phyloP scores from a whole-genome alignment of 2,888 invertebrate genomes.

The Spicauda simplicius region DNA sequence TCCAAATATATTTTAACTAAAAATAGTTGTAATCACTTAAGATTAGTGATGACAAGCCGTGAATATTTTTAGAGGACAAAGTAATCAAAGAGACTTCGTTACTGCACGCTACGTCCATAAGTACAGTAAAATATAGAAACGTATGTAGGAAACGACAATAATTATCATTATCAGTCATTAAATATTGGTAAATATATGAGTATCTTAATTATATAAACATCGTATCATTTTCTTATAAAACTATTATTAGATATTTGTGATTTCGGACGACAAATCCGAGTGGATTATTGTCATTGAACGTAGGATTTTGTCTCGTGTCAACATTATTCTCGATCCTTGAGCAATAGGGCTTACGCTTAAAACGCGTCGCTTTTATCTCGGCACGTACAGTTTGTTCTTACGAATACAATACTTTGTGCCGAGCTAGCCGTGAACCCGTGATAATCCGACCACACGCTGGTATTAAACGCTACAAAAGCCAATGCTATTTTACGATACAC shows the following conservation, averaged over 20 bases:
- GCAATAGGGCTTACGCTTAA: slow-evolving; percentile 11
- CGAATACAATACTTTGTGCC: not conserved
- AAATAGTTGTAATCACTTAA: too few relatives aligned
- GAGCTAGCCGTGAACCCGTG: not conserved
- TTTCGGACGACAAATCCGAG: not conserved
- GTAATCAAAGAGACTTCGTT: too few relatives aligned
- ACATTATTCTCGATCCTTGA: slow-evolving; percentile 10
- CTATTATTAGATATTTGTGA: not conserved
- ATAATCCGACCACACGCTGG: not conserved
- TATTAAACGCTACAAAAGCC: slow-evolving; percentile 6
- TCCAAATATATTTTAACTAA: too few relatives aligned
- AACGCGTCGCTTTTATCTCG: not conserved
- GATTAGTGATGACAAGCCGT: too few relatives aligned
- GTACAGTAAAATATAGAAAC: too few relatives aligned
- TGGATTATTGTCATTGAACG: not conserved
- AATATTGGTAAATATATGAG: too few relatives aligned
- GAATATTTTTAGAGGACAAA: too few relatives aligned
- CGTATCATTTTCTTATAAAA: too few relatives aligned
- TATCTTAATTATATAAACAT: too few relatives aligned
- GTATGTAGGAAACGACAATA: too few relatives aligned
- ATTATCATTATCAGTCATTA: too few relatives aligned
- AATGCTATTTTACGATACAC: not conserved
- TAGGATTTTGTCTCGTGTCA: slow-evolving; percentile 8
- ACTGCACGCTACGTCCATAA: too few relatives aligned
- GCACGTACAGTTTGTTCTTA: slow-evolving; percentile 17